Percentiles rank a stretch among this genome's conserved stretches.
phyloP scores from a whole-genome alignment of 2,113 vertebrate species.

The Telmatochromis sp. region DNA sequence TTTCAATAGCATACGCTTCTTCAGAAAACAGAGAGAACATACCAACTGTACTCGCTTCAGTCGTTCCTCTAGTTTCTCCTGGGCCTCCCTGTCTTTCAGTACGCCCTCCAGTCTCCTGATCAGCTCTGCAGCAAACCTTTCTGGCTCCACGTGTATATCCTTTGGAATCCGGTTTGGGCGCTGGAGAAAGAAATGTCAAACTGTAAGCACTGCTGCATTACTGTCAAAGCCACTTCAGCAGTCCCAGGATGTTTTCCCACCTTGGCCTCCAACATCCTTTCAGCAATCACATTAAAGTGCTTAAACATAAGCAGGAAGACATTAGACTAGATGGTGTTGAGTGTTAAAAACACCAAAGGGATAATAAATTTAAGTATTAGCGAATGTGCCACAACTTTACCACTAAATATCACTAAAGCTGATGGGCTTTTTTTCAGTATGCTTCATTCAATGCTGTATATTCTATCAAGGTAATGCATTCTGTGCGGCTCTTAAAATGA shows the following conservation, averaged over 20 bases:
- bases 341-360: background rate
- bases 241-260: background rate
- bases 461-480: background rate
- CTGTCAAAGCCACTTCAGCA: background rate
- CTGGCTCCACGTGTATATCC: constrained; percentile 88
- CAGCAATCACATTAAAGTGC: background rate
- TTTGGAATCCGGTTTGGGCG: constrained; percentile 89
- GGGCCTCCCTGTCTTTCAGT: constrained; percentile 82
- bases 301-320: background rate
- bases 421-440: background rate
- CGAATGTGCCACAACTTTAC: background rate
- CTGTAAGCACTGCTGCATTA: background rate
- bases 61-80: constrained; percentile 84
- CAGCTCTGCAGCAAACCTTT: constrained; percentile 90
- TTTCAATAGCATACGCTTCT: background rate
- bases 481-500: background rate
- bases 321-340: background rate
- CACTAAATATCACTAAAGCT: background rate
- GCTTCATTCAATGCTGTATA: background rate
- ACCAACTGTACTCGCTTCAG: constrained; percentile 85
- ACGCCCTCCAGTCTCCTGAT: constrained; percentile 87
- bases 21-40: background rate
- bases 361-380: background rate
- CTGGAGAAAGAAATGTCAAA: constrained; percentile 48
- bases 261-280: background rate